Evolutionary conservation across 1,140 invertebrate species (phyloP), one percentile per base, ranked within the genome.

Genomic region (Caerostris darwini): DNA sequence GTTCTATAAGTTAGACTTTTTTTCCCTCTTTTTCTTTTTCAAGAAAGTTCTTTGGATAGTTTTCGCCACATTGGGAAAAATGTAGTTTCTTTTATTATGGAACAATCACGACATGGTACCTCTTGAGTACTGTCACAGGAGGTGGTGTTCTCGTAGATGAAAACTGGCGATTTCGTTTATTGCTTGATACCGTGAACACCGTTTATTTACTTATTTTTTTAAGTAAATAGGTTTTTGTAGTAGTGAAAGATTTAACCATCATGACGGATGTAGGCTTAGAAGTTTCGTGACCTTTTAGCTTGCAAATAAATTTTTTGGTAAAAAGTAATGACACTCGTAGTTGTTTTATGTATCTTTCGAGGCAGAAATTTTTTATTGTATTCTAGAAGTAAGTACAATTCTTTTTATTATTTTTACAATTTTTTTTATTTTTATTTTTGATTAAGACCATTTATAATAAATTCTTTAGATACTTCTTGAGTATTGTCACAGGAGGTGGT

Each of bases 161-260:
- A 77, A 77, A 77, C 69, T 77, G 34, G 69, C 19, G 69, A 77
- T 77, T 77, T 77, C 69, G 69, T 85, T 85, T 85, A 85, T 85
- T 57, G 57, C n/a, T 54, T 85, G 82, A 85, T 19, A 12, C 57
- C 19, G 17, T 56, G 54, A 58, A n/a, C 54, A 56, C 57, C 54
- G 6, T 57, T 56, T 58, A 58, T 58, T 56, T 85, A n/a, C n/a
- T n/a, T n/a, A n/a, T n/a, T 17, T 56, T 85, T 57, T 3, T 7
- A 57, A 58, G 10, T 34, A 19, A 19, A 85, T 19, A 83, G 53
- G n/a, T 56, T 58, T 83, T 57, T 19, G 1, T 58, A 3, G 8
- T 1, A 10, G 8, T 77, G 69, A 77, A 53, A 53, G 7, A 77
- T 77, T 77, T 77, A 50, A 34, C 19, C 10, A 10, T 77, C 19